A percentile compares a stretch with the other conserved stretches of the same genome.
These are phyloP conservation scores for Microcebus murinus DNA, from an alignment of 2,113 vertebrate genomes.

Conservation along the genomic window DNA sequence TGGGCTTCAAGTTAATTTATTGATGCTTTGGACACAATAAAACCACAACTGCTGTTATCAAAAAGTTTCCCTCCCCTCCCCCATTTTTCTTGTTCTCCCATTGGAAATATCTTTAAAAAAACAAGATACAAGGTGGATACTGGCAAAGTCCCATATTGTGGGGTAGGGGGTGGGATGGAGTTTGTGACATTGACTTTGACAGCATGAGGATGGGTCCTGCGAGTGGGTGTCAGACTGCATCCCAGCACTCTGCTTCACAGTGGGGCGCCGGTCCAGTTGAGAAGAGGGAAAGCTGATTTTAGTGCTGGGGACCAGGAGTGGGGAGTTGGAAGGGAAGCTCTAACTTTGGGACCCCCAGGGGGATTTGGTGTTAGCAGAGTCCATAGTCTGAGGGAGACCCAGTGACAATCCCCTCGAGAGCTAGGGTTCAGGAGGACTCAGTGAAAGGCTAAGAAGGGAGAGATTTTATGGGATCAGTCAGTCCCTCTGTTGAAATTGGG, in stretches of 20 bases:
- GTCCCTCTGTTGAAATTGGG: background rate
- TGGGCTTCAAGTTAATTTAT: slow-evolving; percentile 71
- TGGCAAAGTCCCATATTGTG: slow-evolving; percentile 58
- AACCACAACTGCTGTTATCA: slow-evolving; percentile 74
- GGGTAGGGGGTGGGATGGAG: background rate
- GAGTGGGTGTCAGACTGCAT: background rate
- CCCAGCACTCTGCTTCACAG: background rate
- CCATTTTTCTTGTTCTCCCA: slow-evolving; percentile 41
- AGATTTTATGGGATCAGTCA: background rate
- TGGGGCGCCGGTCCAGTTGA: background rate
- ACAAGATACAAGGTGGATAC: background rate
- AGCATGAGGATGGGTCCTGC: background rate
- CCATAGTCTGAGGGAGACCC: background rate
- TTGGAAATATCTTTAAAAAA: slow-evolving; percentile 16
- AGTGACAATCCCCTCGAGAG: background rate
- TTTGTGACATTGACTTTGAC: background rate
- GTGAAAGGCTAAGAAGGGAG: background rate
- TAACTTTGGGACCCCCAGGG: background rate
- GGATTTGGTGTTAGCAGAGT: background rate
- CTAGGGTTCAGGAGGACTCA: background rate
- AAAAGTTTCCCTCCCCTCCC: slow-evolving; percentile 61
- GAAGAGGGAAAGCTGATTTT: background rate
- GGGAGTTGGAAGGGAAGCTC: background rate
- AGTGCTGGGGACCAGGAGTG: background rate
- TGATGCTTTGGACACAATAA: slow-evolving; percentile 77